Evolutionary conservation across 1,140 invertebrate genomes (phyloP), one percentile per base, ranked within the genome.

Genomic region (Samia ricini): DNA sequence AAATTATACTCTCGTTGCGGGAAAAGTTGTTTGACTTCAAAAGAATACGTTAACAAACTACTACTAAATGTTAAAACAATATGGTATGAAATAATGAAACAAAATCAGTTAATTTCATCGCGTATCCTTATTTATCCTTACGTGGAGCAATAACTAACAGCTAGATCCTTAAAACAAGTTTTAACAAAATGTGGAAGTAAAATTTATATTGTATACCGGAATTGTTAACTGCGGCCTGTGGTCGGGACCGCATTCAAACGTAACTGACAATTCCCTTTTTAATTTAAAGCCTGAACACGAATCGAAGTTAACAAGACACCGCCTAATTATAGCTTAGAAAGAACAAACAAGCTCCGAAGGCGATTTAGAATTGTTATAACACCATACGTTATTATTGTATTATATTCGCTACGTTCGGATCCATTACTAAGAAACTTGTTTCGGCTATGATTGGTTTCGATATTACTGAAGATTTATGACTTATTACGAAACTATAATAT

Each of bases 141-240:
- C 33, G 33, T 15, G 15, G 12, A 15, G 33, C 33, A 42, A 42
- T 42, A 42, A 26, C 26, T 26, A 79, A 79, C 72, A 77, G 74
- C 81, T 77, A 82, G 73, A 74, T 71, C 77, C 81, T 67, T 77
- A 76, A 77, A 80, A 81, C 81, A 76, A 78, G 77, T 86, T 85
- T 87, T 82, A 87, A 87, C 86, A 81, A 77, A 83, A 80, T 77
- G 81, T 88, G 87, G 87, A 88, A 89, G 87, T 87, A 81, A 83
- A 87, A 88, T 86, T 86, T 86, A 83, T 89, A 87, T 76, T 77
- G 75, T 42, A 42, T 83, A 83, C 83, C 83, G 84, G 85, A 89
- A 85, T 89, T 76, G 85, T 88, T 87, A 88, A 85, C 85, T 78
- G 81, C 78, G 77, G 69, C 76, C 75, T 79, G 79, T 75, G 86